phyloP scores from a whole-genome alignment of 2,797 vertebrate genomes.

The Schizothorax lantsangensis region DNA sequence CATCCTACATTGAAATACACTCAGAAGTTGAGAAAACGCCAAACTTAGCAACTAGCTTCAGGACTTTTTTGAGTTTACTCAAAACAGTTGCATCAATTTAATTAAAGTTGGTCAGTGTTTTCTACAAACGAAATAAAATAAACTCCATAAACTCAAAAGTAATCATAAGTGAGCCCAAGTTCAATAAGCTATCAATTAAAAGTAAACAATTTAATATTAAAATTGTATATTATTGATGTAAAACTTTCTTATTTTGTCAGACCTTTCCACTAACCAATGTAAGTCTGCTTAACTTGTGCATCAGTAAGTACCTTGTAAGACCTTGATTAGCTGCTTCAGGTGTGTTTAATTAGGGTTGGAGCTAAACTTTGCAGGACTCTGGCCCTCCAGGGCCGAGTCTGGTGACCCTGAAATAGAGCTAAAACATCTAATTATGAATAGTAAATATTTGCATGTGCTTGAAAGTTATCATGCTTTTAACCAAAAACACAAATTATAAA shows the following conservation, averaged over 20 bases:
- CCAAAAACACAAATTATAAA: neutral
- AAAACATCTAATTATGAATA: neutral
- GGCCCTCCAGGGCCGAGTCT: too few relatives aligned
- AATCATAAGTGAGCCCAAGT: too few relatives aligned
- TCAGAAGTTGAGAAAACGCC: neutral
- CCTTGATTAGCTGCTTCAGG: too few relatives aligned
- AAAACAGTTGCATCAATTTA: neutral
- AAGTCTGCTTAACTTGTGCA: neutral
- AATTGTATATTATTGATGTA: too few relatives aligned
- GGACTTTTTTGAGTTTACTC: neutral
- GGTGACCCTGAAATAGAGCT: too few relatives aligned
- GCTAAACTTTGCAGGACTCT: too few relatives aligned
- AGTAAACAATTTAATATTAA: too few relatives aligned
- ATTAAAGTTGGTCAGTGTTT: neutral
- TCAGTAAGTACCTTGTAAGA: too few relatives aligned
- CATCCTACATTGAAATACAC: neutral
- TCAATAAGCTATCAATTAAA: too few relatives aligned
- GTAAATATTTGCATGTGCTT: neutral
- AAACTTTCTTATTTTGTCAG: neutral
- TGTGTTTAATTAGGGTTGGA: too few relatives aligned
- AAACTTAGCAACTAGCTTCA: neutral
- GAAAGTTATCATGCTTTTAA: neutral
- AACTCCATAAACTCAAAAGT: too few relatives aligned
- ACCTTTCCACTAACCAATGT: neutral
- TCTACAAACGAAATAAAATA: too few relatives aligned